Percentiles rank a stretch among this genome's conserved stretches.
Evolutionary conservation across 2,113 vertebrate genomes (phyloP).

Genomic region (Cricetomys ansorgei): DNA sequence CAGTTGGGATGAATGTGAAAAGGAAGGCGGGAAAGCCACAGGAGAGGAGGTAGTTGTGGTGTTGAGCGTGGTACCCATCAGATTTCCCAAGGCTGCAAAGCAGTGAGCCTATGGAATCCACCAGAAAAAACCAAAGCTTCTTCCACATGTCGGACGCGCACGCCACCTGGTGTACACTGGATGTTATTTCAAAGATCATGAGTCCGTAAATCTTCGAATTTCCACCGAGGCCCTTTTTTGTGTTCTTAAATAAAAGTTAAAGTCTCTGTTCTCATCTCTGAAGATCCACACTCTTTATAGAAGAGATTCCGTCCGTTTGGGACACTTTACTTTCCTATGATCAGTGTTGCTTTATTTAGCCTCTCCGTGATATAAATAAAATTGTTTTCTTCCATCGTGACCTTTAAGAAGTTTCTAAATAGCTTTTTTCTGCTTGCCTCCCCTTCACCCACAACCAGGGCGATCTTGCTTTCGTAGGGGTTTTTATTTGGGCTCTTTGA

Average conservation of each 20-base stretch:
- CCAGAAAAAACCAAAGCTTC: too few species aligned
- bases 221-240: neutral
- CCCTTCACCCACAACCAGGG: neutral
- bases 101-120: fast-evolving
- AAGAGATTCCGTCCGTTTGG: neutral
- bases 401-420: conserved; percentile 6
- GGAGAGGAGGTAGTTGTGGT: neutral
- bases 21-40: neutral
- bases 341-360: neutral
- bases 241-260: neutral
- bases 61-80: neutral
- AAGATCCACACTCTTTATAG: neutral
- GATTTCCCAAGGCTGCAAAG: neutral
- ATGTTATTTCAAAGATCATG: neutral
- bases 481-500: neutral
- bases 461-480: neutral
- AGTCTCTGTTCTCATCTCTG: neutral
- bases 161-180: conserved; percentile 60
- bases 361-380: neutral
- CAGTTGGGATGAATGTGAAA: neutral
- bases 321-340: neutral
- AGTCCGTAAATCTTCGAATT: neutral
- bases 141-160: neutral
- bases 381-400: neutral
- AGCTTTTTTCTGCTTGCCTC: neutral